Evolutionary conservation across 2,113 vertebrate genomes (phyloP), one percentile per base, ranked within the genome.

Genomic region (Pongo pygmaeus): DNA sequence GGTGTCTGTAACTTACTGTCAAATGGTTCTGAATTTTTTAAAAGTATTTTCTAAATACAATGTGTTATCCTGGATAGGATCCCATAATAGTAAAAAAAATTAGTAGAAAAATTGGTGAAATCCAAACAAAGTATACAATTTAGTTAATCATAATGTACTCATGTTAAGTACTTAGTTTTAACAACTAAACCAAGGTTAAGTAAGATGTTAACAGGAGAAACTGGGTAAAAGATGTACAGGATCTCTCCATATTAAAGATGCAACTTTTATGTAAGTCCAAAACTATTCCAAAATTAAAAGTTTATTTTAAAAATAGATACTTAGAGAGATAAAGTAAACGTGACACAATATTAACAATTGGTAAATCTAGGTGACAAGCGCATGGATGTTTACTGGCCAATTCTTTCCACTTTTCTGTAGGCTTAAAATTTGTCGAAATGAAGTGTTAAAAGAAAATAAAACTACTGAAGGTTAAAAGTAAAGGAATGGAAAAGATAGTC

Each of bases 391-490:
- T 72, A 55, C 8, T 55, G 17, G 64, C 20, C 81, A 80, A 90
- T 30, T 78, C 9, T 78, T 85, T 77, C 17, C 27, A 69, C 27
- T 87, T 83, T 91, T 70, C n/a, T 22, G 7, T 67, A 80, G 46
- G 20, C 78, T 93, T 93, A 72, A 89, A 85, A 74, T 90, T 52
- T 55, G 30, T 70, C 59, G 84, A 91, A 89, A 78, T 83, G 75
- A 86, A 88, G 55, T 78, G 38, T 69, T 35, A 93, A 86, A 67
- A 67, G 64, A 35, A 32, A 92, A 96, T 67, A 75, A 87, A 96
- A n/a, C 70, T 55, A 83, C n/a, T 75, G 25, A 79, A 93, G 18
- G 55, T 46, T 79, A 69, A 43, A 67, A 70, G 40, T 72, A 69
- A 43, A 67, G 70, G n/a, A 23, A 79, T 43, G 35, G 18, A 94